Evolutionary conservation across 2,888 invertebrate species (phyloP).

Genomic region (Crematogaster levior): DNA sequence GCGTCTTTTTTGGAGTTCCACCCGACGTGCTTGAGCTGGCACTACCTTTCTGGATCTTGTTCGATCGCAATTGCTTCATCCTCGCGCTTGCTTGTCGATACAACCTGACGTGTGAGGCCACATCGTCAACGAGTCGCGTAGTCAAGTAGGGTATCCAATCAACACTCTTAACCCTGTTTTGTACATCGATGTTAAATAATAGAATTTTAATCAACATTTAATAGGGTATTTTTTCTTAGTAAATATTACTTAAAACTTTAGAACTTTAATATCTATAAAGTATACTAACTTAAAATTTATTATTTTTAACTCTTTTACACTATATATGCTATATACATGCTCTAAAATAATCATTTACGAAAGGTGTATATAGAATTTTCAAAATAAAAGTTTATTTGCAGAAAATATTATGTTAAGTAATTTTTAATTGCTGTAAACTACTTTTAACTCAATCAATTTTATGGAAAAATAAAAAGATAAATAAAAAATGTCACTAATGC

Average conservation of each 20-base stretch:
- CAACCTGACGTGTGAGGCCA: constrained; percentile 94
- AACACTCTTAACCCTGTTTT: constrained; percentile 90
- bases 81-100: constrained; percentile 92
- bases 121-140: constrained; percentile 94
- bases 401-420: neutral
- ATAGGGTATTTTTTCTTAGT: neutral
- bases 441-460: neutral
- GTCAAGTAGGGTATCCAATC: constrained; percentile 97
- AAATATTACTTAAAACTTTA: neutral
- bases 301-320: too few relatives aligned
- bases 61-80: constrained; percentile 78
- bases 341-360: too few relatives aligned
- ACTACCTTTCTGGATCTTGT: constrained; percentile 79
- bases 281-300: too few relatives aligned
- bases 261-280: neutral
- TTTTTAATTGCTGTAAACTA: neutral
- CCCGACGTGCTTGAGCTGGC: constrained; percentile 82
- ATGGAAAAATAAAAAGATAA: neutral
- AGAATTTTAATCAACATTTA: constrained; percentile 2
- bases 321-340: too few relatives aligned
- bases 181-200: neutral
- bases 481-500: neutral
- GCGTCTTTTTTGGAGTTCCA: constrained; percentile 85
- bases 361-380: too few relatives aligned
- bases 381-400: too few relatives aligned